Percentiles rank a stretch among this genome's conserved stretches.
These are phyloP conservation scores for Leptogaster cylindrica DNA, from an alignment of 2,888 invertebrate genomes.

Conservation along the genomic window DNA sequence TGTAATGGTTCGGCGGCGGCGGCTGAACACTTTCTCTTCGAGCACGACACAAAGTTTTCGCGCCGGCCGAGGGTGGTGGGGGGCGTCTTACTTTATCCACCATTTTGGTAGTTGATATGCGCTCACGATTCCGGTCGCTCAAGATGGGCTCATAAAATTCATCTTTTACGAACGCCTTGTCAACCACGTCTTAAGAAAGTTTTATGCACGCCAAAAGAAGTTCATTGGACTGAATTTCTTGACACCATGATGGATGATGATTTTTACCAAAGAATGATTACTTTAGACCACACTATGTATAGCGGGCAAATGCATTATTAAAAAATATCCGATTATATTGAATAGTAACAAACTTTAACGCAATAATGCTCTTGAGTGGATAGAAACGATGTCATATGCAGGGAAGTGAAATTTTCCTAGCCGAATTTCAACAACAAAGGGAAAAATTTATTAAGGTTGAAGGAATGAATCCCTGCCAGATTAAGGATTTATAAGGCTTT, in stretches of 20 bases:
- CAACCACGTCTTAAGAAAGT: background rate
- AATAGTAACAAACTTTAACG: background rate
- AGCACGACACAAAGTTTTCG: background rate
- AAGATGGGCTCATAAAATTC: conserved; percentile 1
- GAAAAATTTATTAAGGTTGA: background rate
- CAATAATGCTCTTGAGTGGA: too few species aligned
- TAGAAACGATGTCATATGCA: background rate
- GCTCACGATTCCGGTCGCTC: background rate
- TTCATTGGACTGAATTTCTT: background rate
- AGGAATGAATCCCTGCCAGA: background rate
- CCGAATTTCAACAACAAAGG: background rate
- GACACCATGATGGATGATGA: conserved; percentile 2
- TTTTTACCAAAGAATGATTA: background rate
- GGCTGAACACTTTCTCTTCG: background rate
- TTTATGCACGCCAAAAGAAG: background rate
- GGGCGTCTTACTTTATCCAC: too few species aligned
- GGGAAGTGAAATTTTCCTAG: background rate
- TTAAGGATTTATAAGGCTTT: background rate
- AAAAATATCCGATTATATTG: background rate
- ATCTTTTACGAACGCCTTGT: background rate
- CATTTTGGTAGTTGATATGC: background rate
- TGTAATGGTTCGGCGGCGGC: background rate
- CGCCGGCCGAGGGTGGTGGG: background rate
- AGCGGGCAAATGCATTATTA: background rate
- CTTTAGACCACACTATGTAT: background rate